Evolutionary conservation across 1,140 invertebrate genomes (phyloP).

Genomic region (Psilanteris sp.): DNA sequence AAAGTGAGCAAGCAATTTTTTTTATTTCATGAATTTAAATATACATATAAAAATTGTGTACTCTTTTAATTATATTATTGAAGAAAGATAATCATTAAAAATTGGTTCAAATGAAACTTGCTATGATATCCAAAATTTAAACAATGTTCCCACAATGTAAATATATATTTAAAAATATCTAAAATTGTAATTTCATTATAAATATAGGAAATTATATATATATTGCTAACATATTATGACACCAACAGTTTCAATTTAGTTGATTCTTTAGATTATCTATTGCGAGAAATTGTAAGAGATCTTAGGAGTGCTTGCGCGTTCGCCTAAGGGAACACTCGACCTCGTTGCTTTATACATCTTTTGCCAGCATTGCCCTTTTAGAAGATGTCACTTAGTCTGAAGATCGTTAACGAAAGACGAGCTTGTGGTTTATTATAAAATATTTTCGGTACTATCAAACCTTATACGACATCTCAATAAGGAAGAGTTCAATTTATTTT

Average conservation of each 20-base stretch:
- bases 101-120: too few relatives aligned
- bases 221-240: conserved; percentile 45
- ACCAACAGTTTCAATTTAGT: conserved; percentile 54
- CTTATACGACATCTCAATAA: conserved; percentile 17
- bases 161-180: too few relatives aligned
- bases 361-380: conserved; percentile 63
- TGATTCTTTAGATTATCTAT: conserved; percentile 59
- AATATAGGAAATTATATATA: too few relatives aligned
- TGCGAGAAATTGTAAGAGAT: conserved; percentile 60
- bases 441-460: conserved; percentile 44
- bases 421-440: conserved; percentile 47
- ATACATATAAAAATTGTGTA: too few relatives aligned
- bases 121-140: too few relatives aligned
- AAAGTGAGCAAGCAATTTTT: too few relatives aligned
- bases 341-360: conserved; percentile 63
- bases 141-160: too few relatives aligned
- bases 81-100: too few relatives aligned
- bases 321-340: conserved; percentile 57
- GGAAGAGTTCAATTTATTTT: conserved; percentile 22
- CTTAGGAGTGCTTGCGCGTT: conserved; percentile 50
- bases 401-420: conserved; percentile 60
- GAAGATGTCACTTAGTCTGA: conserved; percentile 59
- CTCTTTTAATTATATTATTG: too few relatives aligned
- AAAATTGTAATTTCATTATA: too few relatives aligned
- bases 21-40: too few relatives aligned